Evolutionary conservation across 2,113 vertebrate species (phyloP).

Genomic region (Amphiprion percula): DNA sequence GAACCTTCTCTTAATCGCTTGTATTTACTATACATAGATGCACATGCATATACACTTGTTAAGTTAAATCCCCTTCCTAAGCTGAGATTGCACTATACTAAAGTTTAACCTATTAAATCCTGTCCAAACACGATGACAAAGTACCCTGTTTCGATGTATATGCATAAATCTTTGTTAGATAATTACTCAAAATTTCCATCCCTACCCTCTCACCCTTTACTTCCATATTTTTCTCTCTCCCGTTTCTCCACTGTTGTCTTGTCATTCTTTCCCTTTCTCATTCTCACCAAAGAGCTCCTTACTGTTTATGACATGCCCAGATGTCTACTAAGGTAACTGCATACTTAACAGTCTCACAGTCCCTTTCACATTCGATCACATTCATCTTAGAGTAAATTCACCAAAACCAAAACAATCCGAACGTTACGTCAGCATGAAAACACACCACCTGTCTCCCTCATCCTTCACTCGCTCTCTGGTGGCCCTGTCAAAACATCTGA

Average conservation of each 20-base stretch:
- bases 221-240: not conserved
- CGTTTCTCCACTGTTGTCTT: not conserved
- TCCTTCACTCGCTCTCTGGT: not conserved
- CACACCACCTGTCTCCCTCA: not conserved
- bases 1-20: slow-evolving; percentile 26
- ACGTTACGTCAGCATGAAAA: slow-evolving; percentile 13
- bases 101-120: slow-evolving; percentile 4
- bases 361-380: not conserved
- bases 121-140: not conserved
- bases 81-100: slow-evolving; percentile 3
- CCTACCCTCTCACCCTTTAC: not conserved
- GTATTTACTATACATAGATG: slow-evolving; percentile 22
- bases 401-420: not conserved
- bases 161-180: not conserved
- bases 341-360: not conserved
- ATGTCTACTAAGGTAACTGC: slow-evolving; percentile 19
- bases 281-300: slow-evolving; percentile 11
- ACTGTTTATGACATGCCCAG: slow-evolving; percentile 19
- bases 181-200: slow-evolving; percentile 30
- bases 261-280: slow-evolving; percentile 7
- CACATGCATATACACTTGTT: not conserved
- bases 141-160: not conserved
- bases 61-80: not conserved
- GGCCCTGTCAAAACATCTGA: slow-evolving; percentile 33
- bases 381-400: not conserved